Conservation (phyloP, 2,113 vertebrate genomes). For the Micronycteris hirsuta region DNA sequence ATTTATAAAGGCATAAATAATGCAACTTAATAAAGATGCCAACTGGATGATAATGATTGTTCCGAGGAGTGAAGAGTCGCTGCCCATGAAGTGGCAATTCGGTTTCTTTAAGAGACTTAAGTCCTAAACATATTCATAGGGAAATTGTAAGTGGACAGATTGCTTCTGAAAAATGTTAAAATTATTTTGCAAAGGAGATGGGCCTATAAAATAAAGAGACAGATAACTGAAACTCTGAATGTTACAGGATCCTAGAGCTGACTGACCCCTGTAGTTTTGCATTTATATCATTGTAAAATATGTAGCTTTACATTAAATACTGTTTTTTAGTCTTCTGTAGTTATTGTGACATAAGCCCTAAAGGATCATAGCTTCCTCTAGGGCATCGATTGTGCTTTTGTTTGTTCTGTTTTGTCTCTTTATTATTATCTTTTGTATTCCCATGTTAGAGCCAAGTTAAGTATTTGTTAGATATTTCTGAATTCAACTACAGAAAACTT, state of each 20-base stretch:
- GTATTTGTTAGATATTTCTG: not conserved
- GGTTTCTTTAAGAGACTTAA: not conserved
- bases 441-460: not conserved
- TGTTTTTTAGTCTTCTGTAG: not conserved
- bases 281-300: not conserved
- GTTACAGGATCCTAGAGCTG: not conserved
- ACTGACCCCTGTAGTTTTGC: not conserved
- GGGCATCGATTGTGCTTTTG: not conserved
- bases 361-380: not conserved
- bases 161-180: not conserved
- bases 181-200: not conserved
- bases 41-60: not conserved
- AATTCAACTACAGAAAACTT: not conserved
- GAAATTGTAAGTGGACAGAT: not conserved
- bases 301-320: not conserved
- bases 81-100: not conserved
- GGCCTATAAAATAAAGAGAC: not conserved
- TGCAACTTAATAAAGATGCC: conserved; percentile 27
- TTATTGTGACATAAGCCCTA: not conserved
- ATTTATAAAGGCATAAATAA: conserved; percentile 57
- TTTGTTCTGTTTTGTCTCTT: not conserved
- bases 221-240: not conserved
- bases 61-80: not conserved
- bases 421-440: not conserved
- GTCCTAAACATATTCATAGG: not conserved